A percentile compares a stretch with the other conserved stretches of the same genome.
These are phyloP conservation scores for Lepisosteus oculatus DNA, from an alignment of 2,113 vertebrate species.

Conservation along the genomic window DNA sequence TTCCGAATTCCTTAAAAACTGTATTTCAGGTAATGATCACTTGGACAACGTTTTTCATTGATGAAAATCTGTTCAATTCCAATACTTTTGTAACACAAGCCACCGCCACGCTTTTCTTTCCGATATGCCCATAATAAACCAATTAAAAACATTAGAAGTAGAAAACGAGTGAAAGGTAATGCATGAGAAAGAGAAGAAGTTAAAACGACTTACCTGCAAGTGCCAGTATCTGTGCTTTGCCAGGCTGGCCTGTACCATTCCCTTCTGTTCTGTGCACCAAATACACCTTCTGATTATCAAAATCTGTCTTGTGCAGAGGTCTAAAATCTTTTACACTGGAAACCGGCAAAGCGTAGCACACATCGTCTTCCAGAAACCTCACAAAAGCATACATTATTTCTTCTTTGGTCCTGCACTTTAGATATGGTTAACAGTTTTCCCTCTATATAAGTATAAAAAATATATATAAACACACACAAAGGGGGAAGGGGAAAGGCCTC, in stretches of 20 bases:
- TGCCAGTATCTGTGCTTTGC: constrained; percentile 92
- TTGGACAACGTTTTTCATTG: too few relatives aligned
- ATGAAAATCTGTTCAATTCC: neutral
- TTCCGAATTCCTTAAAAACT: too few relatives aligned
- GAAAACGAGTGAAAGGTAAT: neutral
- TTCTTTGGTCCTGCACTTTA: constrained; percentile 68
- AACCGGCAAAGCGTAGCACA: constrained; percentile 87
- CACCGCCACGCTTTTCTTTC: neutral
- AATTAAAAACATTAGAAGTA: neutral
- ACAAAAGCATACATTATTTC: constrained; percentile 92
- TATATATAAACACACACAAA: constrained; percentile 62
- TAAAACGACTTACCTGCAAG: constrained; percentile 83
- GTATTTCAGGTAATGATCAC: too few relatives aligned
- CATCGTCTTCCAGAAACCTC: constrained; percentile 93
- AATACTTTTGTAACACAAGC: neutral
- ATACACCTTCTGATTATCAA: constrained; percentile 97
- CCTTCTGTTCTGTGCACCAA: constrained; percentile 79
- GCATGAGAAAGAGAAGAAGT: constrained; percentile 9
- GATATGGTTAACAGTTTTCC: constrained; percentile 67
- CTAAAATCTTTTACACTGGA: constrained; percentile 86
- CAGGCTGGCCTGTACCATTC: constrained; percentile 78
- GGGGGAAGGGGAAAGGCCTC: constrained; percentile 57
- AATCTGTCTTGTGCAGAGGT: constrained; percentile 85
- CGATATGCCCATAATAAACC: constrained; percentile 9
- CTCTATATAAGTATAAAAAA: constrained; percentile 68